Base-by-base conservation (phyloP, 2,888 invertebrate genomes). In the Limnephilus marmoratus region DNA sequence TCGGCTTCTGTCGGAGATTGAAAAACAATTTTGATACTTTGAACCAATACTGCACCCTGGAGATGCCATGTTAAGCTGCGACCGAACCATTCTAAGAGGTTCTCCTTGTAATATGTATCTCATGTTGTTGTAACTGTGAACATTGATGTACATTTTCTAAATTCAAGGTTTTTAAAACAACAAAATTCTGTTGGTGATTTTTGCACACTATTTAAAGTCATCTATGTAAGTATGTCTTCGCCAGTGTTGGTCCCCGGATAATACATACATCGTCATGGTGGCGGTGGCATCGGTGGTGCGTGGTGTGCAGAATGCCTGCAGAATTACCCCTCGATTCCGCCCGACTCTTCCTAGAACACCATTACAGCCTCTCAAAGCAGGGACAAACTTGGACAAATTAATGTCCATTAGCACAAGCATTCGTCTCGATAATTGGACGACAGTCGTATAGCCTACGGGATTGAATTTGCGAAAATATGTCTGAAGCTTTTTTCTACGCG, bases 381-480 rank as follows among this genome's bases (percentile, higher is more conserved):
- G 88, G 92, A 92, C 93, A 93, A 92, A 93, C 91, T 92, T 91
- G 88, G 93, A 93, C 93, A 93, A 93, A 93, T 93, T 93, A 93
- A 93, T 91, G 93, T 90, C 93, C 92, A 93, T 93, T 93, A 93
- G 93, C 91, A 53, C 90, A 92, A 87, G 87, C 93, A 93, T 93
- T 92, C 93, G 83, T 90, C 83, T 91, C 91, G 91, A 93, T 93
- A 93, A 93, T 93, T 93, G 92, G 89, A 85, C 86, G 89, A 90
- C 41, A 85, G 86, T 90, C 90, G 92, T 91, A 81, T 83, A 88
- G 83, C 92, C 92, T 93, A 92, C 92, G 93, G 93, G 93, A 93
- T 91, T 90, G 93, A 93, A 90, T 93, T 93, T 92, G 91, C 87
- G 92, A 90, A 93, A 92, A 93, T 92, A 92, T 93, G 91, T 68